Conservation (phyloP, 30 jellyfish, hydroid and myxozoan species). For the Sanderia malayensis region DNA sequence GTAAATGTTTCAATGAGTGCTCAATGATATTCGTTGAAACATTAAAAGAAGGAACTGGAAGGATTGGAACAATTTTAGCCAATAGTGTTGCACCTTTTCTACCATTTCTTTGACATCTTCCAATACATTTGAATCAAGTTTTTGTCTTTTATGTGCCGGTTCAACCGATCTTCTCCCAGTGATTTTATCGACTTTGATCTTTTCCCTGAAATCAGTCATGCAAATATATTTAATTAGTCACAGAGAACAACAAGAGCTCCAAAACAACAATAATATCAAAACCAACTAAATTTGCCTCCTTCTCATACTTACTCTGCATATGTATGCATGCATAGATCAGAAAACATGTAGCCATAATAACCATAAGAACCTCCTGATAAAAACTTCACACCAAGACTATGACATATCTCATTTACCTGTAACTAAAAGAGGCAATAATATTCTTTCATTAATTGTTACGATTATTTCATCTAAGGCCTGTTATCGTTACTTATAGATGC, state of each 20-base stretch:
- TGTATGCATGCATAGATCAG: constrained; percentile 78
- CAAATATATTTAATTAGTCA: too few species aligned
- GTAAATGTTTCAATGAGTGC: too few species aligned
- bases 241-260: not conserved
- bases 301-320: constrained; percentile 79
- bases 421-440: constrained; percentile 58
- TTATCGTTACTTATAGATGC: too few species aligned
- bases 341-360: constrained; percentile 85
- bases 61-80: too few species aligned
- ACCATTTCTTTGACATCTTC: constrained; percentile 47
- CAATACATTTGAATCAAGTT: constrained; percentile 14
- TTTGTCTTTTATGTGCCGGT: constrained; percentile 55
- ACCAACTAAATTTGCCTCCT: not conserved
- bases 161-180: constrained; percentile 17
- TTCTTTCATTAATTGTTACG: too few species aligned
- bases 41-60: too few species aligned
- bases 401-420: constrained; percentile 77
- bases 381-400: constrained; percentile 59
- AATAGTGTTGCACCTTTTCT: too few species aligned
- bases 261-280: not conserved
- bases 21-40: too few species aligned
- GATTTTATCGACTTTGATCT: constrained; percentile 25
- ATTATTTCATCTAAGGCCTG: too few species aligned
- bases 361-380: constrained; percentile 83
- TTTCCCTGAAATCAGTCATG: constrained; percentile 40